Base-by-base conservation (phyloP, 2,113 vertebrate species). In the Ochotona princeps region DNA sequence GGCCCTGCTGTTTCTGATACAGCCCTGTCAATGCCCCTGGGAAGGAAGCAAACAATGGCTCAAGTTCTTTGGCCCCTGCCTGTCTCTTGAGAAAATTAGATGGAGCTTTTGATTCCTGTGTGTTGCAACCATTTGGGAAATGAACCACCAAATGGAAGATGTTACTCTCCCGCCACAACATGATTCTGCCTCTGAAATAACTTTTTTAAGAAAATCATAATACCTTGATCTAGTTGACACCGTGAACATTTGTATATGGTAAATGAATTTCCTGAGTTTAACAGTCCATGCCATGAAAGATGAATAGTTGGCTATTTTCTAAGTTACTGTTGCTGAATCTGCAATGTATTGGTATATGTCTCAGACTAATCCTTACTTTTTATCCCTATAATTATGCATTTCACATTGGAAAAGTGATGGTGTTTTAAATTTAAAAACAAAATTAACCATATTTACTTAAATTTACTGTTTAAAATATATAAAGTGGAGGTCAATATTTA, bases 391-490 rank as follows among this genome's bases (percentile, higher is more conserved):
- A 75, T 14, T 80, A 44, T 89, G 79, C 8, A 69, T 84, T 88
- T 72, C 38, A 60, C 2, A 1, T 72, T 72, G 30, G 21, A 6
- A 61, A 83, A 60, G 28, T 65, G 38, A 30, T 89, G 75, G 15
- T 83, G 2, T 17, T 80, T 87, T 76, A 84, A 86, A 92, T 85
- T 69, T 60, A 8, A 57, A 63, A 79, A 57, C 47, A 69, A 74
- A 88, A 4, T 26, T 69, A 93, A 28, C 11, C 5, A 78, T 76
- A 60, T 60, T 92, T 84, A 2, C 47, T 79, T 76, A 3, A 38
- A 30, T 86, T 85, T 89, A 79, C 38, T 93, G 30, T 89, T 83
- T 60, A 83, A 89, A 90, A 30, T 7, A 60, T 82, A 17, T 85
- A 49, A 87, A 91, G 28, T 57, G 54, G 54, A 57, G 54, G 18